Conservation (phyloP, 2,113 vertebrate species). For the Bufo bufo region DNA sequence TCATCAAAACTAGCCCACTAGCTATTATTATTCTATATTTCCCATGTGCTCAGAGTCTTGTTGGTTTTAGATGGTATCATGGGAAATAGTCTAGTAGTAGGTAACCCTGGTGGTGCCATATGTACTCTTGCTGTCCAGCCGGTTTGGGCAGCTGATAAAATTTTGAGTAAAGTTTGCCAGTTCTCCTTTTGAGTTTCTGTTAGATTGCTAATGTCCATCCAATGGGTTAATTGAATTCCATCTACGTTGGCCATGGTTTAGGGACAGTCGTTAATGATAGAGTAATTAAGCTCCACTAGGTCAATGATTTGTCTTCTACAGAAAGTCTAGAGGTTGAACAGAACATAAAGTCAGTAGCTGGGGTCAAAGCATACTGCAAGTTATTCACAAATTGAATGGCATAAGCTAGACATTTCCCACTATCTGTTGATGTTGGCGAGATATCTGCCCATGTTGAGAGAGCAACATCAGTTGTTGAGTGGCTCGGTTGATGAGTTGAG, state of each 20-base stretch:
- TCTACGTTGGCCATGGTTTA: background rate
- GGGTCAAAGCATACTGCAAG: background rate
- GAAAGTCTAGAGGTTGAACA: background rate
- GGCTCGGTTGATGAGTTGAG: background rate
- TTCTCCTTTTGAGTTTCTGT: background rate
- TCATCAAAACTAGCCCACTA: background rate
- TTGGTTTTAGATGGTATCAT: background rate
- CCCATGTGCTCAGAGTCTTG: background rate
- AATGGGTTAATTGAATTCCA: background rate
- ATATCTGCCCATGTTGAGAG: background rate
- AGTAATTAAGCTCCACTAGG: background rate
- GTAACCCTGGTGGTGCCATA: background rate
- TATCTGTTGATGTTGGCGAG: background rate
- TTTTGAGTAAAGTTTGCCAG: background rate
- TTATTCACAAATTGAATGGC: background rate
- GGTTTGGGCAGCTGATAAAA: background rate
- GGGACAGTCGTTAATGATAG: background rate
- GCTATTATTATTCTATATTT: too few relatives aligned
- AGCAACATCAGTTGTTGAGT: background rate
- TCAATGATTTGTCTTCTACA: background rate
- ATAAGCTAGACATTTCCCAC: background rate
- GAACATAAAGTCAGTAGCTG: background rate
- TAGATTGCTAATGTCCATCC: background rate
- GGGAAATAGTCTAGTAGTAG: background rate
- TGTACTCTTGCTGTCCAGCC: background rate